Conservation (phyloP, 1,140 invertebrate genomes). For the Akabosia matsudoensis region DNA sequence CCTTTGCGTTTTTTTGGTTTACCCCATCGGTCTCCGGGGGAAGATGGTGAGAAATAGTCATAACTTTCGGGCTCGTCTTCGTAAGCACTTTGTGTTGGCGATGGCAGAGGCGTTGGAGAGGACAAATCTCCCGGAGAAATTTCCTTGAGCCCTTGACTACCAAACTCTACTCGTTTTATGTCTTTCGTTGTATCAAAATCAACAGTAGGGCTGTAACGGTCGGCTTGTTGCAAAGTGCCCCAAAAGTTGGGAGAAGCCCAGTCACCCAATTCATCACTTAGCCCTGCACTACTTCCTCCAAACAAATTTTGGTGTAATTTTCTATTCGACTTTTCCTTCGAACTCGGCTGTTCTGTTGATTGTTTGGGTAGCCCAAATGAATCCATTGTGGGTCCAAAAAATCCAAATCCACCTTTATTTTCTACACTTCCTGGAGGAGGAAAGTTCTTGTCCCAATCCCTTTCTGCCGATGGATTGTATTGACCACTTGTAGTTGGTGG, state of each 20-base stretch:
- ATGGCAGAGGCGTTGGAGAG: neutral
- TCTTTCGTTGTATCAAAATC: conserved; percentile 43
- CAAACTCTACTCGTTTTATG: conserved; percentile 31
- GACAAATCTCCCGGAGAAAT: neutral
- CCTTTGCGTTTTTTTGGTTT: conserved; percentile 5
- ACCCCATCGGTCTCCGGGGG: neutral
- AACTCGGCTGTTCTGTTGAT: neutral
- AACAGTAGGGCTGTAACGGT: conserved; percentile 30
- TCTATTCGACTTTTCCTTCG: neutral
- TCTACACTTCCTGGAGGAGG: no score
- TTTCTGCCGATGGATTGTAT: neutral
- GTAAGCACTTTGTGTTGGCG: neutral
- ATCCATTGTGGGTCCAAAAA: conserved; percentile 30
- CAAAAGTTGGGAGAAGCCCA: conserved; percentile 12
- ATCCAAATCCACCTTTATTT: no score
- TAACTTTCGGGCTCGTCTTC: neutral
- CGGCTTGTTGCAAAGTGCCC: conserved; percentile 17
- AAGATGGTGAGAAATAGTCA: neutral
- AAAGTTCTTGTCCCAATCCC: no score
- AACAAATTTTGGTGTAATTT: conserved; percentile 8
- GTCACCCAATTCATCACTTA: neutral
- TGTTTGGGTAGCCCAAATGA: conserved; percentile 22
- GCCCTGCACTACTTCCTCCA: neutral
- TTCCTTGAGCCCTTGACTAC: conserved; percentile 2
- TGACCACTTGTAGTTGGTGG: no score